A percentile compares a stretch with the other conserved stretches of the same genome.
These are phyloP conservation scores for Drosophila watanabei DNA, from an alignment of 1,140 invertebrate genomes.

Conservation along the genomic window DNA sequence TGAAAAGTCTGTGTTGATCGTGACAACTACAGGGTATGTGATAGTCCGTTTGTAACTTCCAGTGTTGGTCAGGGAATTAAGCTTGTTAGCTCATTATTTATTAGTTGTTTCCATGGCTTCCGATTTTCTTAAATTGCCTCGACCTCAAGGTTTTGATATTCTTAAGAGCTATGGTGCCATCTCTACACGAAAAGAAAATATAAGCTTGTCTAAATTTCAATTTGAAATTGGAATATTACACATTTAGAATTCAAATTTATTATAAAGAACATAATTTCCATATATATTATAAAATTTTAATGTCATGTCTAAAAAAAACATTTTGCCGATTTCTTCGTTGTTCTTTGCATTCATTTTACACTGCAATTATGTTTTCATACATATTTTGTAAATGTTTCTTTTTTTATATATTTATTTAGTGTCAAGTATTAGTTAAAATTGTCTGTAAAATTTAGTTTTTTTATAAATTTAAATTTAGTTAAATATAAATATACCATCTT, in stretches of 20 bases:
- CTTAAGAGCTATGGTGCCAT: slow-evolving; percentile 2
- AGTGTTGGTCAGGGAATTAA: slow-evolving; percentile 11
- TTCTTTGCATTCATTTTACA: neutral
- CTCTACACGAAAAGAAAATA: neutral
- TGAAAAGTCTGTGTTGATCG: no score
- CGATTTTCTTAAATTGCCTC: slow-evolving; percentile 30
- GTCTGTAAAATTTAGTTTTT: no score
- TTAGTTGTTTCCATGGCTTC: slow-evolving; percentile 36
- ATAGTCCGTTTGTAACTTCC: neutral
- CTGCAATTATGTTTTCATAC: neutral
- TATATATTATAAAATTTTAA: no score
- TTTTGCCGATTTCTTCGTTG: neutral
- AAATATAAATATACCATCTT: neutral
- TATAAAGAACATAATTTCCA: neutral
- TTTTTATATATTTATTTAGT: no score
- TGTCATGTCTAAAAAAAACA: no score
- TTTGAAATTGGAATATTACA: no score
- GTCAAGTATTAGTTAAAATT: no score
- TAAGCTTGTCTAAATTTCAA: no score
- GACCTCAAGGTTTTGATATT: slow-evolving; percentile 6
- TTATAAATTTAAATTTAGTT: neutral
- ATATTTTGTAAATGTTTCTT: no score
- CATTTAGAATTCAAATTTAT: neutral
- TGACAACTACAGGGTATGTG: slow-evolving; percentile 7
- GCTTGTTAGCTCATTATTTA: slow-evolving; percentile 47